These are phyloP conservation scores for Drosophila pachea DNA, from an alignment of 1,140 invertebrate genomes.

Conservation along the genomic window DNA sequence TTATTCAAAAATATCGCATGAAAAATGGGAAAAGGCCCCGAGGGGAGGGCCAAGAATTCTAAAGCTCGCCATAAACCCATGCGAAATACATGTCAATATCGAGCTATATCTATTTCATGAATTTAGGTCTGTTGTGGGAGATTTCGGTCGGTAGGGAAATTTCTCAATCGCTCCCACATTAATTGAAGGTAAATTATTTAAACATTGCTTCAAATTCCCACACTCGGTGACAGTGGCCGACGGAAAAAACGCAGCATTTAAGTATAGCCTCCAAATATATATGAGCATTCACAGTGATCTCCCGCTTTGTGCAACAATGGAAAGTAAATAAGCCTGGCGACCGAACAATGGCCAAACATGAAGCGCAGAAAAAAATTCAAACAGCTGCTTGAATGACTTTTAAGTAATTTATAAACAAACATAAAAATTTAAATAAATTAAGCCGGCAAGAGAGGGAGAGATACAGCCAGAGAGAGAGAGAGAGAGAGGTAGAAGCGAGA, in stretches of 20 bases:
- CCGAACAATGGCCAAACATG: slow-evolving; percentile 18
- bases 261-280: not conserved
- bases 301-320: slow-evolving; percentile 15
- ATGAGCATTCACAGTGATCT: slow-evolving; percentile 4
- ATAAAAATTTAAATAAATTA: slow-evolving; percentile 51
- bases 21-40: too few species aligned
- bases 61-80: too few species aligned
- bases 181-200: too few species aligned
- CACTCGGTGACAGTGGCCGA: not conserved
- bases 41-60: too few species aligned
- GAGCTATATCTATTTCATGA: not conserved
- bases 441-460: slow-evolving; percentile 6
- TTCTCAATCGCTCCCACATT: too few species aligned
- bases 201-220: not conserved
- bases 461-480: too few species aligned
- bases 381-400: slow-evolving; percentile 18
- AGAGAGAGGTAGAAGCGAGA: slow-evolving; percentile 2
- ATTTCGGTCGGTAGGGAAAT: too few species aligned
- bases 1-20: too few species aligned
- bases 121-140: too few species aligned
- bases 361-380: slow-evolving; percentile 1
- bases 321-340: slow-evolving; percentile 22
- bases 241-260: not conserved
- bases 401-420: slow-evolving; percentile 52
- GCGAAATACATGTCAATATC: not conserved